Evolutionary conservation across 2,797 vertebrate genomes (phyloP), one percentile per base, ranked within the genome.

Genomic region (Lithobates sylvaticus): DNA sequence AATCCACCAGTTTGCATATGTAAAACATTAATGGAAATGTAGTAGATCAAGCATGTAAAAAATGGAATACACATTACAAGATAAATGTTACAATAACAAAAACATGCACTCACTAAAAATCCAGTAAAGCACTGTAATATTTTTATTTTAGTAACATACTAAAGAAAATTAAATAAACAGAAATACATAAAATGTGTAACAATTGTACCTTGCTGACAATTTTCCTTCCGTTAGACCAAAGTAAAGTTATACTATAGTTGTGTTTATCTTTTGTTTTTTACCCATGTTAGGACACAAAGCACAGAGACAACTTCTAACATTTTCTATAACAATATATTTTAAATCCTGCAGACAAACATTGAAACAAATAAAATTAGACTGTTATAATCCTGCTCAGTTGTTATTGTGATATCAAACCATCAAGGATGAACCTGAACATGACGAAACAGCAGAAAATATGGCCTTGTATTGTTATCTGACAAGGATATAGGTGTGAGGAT

Each of bases 231-330:
- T 61, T 23, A 9, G 54, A 23, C 18, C 21, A 61, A 61, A 61
- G 54, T 61, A 23, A 61, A 61, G 21, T 54, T 0, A 54, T 18
- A 16, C 13, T 18, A 16, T 54, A 54, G 16, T 54, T 47, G 2
- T 47, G 44, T 47, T 54, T 18, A 54, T 54, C 50, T 54, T 13
- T 54, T 18, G 0, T 54, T 54, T 54, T 5, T 16, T 13, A 21
- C 50, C 16, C 13, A 50, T 18, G 65, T 68, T 54, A 80, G 69
- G 71, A 81, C 79, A 81, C n/a, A 64, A 72, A 81, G 71, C 79
- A 81, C 23, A 44, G 54, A 65, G 58, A 83, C 81, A 83, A 76
- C 64, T 34, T 64, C 47, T 61, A 64, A 64, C 27, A 42, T 15
- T 18, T 34, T 36, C 29, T 71, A 21, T 70, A 50, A 54, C 47